phyloP scores from a whole-genome alignment of 2,113 vertebrate species.

The Trochalopteron elliotii region DNA sequence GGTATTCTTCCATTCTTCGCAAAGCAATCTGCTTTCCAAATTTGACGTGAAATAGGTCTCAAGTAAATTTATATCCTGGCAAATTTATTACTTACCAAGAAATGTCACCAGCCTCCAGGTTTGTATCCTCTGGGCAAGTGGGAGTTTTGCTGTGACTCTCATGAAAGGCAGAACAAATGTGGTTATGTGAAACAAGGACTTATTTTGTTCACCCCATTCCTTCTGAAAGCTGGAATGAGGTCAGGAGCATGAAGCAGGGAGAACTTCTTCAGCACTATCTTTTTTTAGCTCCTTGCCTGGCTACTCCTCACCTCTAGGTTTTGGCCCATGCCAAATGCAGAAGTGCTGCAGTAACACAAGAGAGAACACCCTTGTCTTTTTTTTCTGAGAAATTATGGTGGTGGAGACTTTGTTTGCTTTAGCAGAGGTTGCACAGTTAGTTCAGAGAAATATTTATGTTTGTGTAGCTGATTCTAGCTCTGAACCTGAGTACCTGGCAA shows the following conservation, averaged over 20 bases:
- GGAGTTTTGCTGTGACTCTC: background rate
- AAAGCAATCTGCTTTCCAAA: background rate
- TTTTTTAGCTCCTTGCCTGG: background rate
- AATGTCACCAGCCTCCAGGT: background rate
- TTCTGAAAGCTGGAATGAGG: background rate
- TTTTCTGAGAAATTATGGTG: background rate
- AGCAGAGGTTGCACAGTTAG: background rate
- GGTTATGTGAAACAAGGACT: slow-evolving; percentile 23
- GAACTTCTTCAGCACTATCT: background rate
- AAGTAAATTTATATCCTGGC: background rate
- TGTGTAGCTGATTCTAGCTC: background rate
- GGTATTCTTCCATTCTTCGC: too few species aligned
- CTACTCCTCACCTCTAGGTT: background rate
- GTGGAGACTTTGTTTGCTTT: background rate
- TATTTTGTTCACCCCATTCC: background rate
- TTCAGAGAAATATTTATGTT: background rate
- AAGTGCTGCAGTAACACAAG: background rate
- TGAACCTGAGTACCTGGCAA: background rate
- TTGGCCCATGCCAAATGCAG: background rate
- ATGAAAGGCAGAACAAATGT: slow-evolving; percentile 11
- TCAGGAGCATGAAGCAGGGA: background rate
- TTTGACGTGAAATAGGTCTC: background rate
- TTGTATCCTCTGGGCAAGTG: background rate
- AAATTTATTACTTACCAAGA: slow-evolving; percentile 15
- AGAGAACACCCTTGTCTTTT: background rate